Base-by-base conservation (phyloP, 2,888 invertebrate genomes). In the Eristalinus aeneus region DNA sequence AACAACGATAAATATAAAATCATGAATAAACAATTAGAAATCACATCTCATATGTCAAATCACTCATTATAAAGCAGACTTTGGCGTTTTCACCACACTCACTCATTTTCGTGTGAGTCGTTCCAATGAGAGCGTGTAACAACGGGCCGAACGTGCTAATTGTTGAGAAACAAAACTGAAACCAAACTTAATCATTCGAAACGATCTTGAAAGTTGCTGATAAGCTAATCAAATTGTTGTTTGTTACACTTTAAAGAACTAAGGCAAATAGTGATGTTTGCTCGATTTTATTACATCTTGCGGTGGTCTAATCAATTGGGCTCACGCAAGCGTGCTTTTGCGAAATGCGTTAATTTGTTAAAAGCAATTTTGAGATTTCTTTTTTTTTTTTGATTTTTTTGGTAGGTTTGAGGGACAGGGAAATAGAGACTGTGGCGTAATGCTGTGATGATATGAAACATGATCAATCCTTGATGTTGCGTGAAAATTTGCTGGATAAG, bases 141-240 rank as follows among this genome's bases (percentile, higher is more conserved):
- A 73, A 61, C 46, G n/a, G 46, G 61, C 68, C 11, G 0, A 73
- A 73, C n/a, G 79, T 79, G 79, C 36, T 79, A 79, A 79, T 79
- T 79, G 67, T 16, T n/a, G 39, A 54, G 46, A 68, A 69, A 32
- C 2, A 36, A 74, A 56, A 27, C 32, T 34, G n/a, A 63, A 32
- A 16, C 61, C 31, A 63, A n/a, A 10, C 36, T 68, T 68, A 31
- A 60, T 39, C 46, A 79, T 79, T 67, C 53, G 61, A 61, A 73
- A 79, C 73, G 79, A 79, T 67, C 79, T 79, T 79, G 73, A 73
- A 79, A 63, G 53, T 53, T 65, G 60, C 67, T 73, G 73, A 78
- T 78, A 79, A 78, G 32, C 58, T 65, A 72, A 71, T 78, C 71
- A 78, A 71, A 12, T 34, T 58, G 64, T 16, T 78, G 27, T 27